A percentile compares a stretch with the other conserved stretches of the same genome.
These are phyloP conservation scores for Diprion similis DNA, from an alignment of 1,140 invertebrate genomes.

Conservation along the genomic window DNA sequence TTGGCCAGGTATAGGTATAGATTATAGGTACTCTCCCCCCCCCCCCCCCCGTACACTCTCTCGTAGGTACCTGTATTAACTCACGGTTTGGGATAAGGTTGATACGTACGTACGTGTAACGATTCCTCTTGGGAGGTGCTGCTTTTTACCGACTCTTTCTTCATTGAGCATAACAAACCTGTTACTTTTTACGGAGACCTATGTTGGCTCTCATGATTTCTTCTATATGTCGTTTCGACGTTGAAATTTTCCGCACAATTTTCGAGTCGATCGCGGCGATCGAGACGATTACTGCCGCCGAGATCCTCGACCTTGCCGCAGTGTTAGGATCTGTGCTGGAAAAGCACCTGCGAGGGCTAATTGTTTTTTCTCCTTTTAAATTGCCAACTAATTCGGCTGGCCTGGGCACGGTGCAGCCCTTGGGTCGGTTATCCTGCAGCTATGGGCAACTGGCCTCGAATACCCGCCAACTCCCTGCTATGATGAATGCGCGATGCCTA, in stretches of 20 bases:
- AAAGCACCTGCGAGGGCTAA: slow-evolving; percentile 30
- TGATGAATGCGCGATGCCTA: slow-evolving; percentile 13
- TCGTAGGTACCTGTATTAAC: background rate
- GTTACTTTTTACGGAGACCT: too few species aligned
- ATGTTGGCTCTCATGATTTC: too few species aligned
- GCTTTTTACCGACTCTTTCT: too few species aligned
- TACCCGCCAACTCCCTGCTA: background rate
- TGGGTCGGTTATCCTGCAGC: background rate
- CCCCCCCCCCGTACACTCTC: background rate
- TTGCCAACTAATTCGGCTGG: slow-evolving; percentile 29
- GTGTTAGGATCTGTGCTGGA: slow-evolving; percentile 16
- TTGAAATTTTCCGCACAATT: too few species aligned
- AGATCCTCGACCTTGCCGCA: too few species aligned
- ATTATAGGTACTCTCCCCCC: background rate
- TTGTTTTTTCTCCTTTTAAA: slow-evolving; percentile 27
- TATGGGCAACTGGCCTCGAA: background rate
- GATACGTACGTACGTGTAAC: too few species aligned
- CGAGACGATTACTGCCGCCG: too few species aligned
- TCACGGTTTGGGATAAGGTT: too few species aligned
- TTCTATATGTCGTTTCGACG: too few species aligned
- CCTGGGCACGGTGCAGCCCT: background rate
- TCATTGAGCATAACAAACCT: too few species aligned
- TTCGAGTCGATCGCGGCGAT: too few species aligned
- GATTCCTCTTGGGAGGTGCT: too few species aligned
- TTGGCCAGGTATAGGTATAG: background rate